Evolutionary conservation across 1,140 invertebrate genomes (phyloP).

Genomic region (Sminthurinus signatus): DNA sequence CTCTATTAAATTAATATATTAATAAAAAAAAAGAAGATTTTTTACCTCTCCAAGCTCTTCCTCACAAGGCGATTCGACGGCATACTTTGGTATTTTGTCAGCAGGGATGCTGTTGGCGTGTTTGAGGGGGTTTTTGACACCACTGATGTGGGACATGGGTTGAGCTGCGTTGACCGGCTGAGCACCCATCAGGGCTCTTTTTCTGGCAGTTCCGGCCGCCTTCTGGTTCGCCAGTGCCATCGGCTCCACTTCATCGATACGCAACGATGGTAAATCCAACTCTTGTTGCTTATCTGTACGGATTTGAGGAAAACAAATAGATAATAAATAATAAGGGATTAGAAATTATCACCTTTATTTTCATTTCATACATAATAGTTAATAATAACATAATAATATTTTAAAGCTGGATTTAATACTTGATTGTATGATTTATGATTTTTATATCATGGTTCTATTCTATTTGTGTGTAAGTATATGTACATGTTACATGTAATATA

Average conservation of each 20-base stretch:
- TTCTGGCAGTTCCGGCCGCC: constrained; percentile 3
- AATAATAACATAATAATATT: too few relatives aligned
- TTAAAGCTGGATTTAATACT: too few relatives aligned
- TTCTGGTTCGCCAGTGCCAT: constrained; percentile 24
- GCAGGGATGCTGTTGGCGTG: constrained; percentile 88
- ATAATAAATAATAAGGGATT: too few relatives aligned
- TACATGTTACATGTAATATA: too few relatives aligned
- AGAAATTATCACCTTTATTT: background rate
- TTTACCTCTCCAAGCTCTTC: constrained; percentile 74
- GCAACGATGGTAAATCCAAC: constrained; percentile 79
- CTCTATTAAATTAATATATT: too few relatives aligned
- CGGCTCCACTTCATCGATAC: constrained; percentile 60
- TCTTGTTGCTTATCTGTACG: constrained; percentile 94
- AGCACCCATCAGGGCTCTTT: background rate
- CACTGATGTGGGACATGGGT: constrained; percentile 82
- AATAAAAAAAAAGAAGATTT: too few relatives aligned
- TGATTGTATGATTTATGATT: too few relatives aligned
- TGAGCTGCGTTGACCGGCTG: constrained; percentile 30
- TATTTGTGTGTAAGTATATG: too few relatives aligned
- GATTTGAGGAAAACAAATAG: too few relatives aligned
- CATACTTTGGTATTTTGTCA: constrained; percentile 79
- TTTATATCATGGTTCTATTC: too few relatives aligned
- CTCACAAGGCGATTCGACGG: constrained; percentile 84
- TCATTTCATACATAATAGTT: too few relatives aligned
- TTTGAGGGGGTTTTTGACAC: constrained; percentile 68